Percentiles rank a stretch among this genome's conserved stretches.
Evolutionary conservation across 2,888 invertebrate species (phyloP).

Genomic region (Drosophila rellima): DNA sequence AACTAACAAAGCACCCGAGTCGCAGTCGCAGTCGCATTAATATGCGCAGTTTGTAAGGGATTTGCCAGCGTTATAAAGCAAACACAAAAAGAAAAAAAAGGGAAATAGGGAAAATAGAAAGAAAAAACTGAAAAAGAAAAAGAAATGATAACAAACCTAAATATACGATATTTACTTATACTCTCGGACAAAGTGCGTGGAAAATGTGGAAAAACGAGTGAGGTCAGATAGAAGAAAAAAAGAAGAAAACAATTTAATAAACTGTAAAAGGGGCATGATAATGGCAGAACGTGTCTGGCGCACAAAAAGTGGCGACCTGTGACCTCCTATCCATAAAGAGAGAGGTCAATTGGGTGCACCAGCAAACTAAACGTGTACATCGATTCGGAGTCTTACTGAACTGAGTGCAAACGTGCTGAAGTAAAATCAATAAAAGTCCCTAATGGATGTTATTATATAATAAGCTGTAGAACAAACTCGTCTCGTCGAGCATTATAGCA

Average conservation of each 20-base stretch:
- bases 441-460: slow-evolving; percentile 81
- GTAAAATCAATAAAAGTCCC: slow-evolving; percentile 78
- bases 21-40: slow-evolving; percentile 64
- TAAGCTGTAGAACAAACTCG: slow-evolving; percentile 75
- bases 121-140: slow-evolving; percentile 5
- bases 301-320: slow-evolving; percentile 52
- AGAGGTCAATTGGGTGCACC: slow-evolving; percentile 45
- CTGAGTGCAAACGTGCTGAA: slow-evolving; percentile 65
- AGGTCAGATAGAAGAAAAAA: slow-evolving; percentile 13
- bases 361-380: slow-evolving; percentile 40
- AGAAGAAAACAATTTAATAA: slow-evolving; percentile 78
- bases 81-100: slow-evolving; percentile 49
- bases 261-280: slow-evolving; percentile 78
- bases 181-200: slow-evolving; percentile 11
- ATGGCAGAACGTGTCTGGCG: slow-evolving; percentile 71
- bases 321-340: slow-evolving; percentile 1
- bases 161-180: slow-evolving; percentile 31
- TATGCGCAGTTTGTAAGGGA: slow-evolving; percentile 77
- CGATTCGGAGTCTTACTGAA: not conserved
- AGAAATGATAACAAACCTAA: slow-evolving; percentile 36
- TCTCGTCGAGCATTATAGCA: slow-evolving; percentile 62
- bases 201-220: slow-evolving; percentile 1
- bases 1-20: slow-evolving; percentile 19
- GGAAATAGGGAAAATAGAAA: slow-evolving; percentile 19
- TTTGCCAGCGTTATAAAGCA: slow-evolving; percentile 56